These are phyloP conservation scores for Oligia strigilis DNA, from an alignment of 2,888 invertebrate species.

Conservation along the genomic window DNA sequence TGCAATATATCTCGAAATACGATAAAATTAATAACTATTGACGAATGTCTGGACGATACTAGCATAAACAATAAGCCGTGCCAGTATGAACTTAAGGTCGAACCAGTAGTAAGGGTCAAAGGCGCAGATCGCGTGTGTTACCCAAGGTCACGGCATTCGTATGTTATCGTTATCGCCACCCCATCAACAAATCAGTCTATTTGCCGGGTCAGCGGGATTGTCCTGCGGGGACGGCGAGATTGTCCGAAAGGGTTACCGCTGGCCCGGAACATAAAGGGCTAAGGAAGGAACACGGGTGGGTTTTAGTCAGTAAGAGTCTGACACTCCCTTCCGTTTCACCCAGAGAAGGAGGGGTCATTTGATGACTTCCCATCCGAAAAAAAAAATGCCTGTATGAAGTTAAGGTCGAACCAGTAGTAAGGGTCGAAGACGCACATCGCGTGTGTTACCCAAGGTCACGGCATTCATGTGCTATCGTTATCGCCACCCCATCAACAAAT, in stretches of 20 bases:
- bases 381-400: neutral
- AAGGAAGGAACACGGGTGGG: too few relatives aligned
- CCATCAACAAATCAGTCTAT: constrained; percentile 54
- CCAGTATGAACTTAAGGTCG: constrained; percentile 16
- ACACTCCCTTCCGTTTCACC: too few relatives aligned
- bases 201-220: too few relatives aligned
- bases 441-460: constrained; percentile 59
- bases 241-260: too few relatives aligned
- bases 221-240: too few relatives aligned
- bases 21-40: constrained; percentile 3
- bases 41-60: neutral
- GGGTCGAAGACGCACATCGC: constrained; percentile 58
- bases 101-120: constrained; percentile 50
- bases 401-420: constrained; percentile 45
- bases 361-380: too few relatives aligned
- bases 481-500: constrained; percentile 55
- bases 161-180: constrained; percentile 50
- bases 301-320: too few relatives aligned
- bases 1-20: neutral
- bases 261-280: too few relatives aligned
- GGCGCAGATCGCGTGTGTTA: constrained; percentile 62
- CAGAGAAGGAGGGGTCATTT: too few relatives aligned
- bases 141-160: constrained; percentile 55
- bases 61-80: neutral
- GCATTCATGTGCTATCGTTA: constrained; percentile 50